Evolutionary conservation across 1,140 invertebrate species (phyloP), one percentile per base, ranked within the genome.

Genomic region (Trichoplusia ni): DNA sequence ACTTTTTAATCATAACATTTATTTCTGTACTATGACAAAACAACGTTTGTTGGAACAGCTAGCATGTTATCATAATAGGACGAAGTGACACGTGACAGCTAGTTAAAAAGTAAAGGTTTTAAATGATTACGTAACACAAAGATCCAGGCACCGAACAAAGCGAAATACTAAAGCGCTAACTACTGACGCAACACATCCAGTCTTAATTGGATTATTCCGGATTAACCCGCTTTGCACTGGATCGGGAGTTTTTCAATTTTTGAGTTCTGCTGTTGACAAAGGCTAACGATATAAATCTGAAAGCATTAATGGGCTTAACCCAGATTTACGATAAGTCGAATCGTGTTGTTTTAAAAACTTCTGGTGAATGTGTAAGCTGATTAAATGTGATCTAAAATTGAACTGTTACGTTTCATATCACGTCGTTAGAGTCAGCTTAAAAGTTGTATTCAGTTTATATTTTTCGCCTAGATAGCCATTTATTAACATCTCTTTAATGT

Each of bases 191-290:
- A 46, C 42, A 46, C 21, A 7, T 6, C 47, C 14, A 19, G 27
- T 33, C 14, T 44, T 70, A 65, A 70, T 66, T 66, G 63, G 59
- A 62, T 62, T 62, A 65, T 23, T 21, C 35, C 25, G 29, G 59
- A 66, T 63, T 51, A 33, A 63, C 21, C 42, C 23, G 35, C 33
- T 25, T 42, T 51, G 4, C 4, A 33, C 27, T 21, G 29, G 9
- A 35, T n/a, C 33, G 11, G 7, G n/a, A 1, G 1, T 51, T 51
- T 51, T 51, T 19, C n/a, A 18, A 33, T 33, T 51, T 37, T 37
- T 37, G 4, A 37, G 33, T 13, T n/a, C 6, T 5, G 9, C 16
- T 16, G 9, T 51, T 8, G 23, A 35, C 47, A 51, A 51, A 51
- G 29, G 29, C 1, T 29, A 18, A 49, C 27, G 25, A 19, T 19